A percentile compares a stretch with the other conserved stretches of the same genome.
Conservation (phyloP, 2,113 vertebrate genomes). For the Pantherophis guttatus region DNA sequence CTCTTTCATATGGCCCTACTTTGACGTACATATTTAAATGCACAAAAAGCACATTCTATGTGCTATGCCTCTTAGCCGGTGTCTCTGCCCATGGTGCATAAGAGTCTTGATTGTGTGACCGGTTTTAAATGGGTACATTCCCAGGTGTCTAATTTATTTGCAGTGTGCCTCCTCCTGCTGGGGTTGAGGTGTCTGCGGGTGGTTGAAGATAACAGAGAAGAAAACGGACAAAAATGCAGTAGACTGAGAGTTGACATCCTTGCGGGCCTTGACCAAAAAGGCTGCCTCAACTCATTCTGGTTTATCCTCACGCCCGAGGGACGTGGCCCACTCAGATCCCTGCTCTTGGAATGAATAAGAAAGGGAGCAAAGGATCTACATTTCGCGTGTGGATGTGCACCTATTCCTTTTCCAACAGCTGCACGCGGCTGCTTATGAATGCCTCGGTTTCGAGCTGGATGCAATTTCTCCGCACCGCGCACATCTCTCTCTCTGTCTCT, state of each 20-base stretch:
- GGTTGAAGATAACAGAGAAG: neutral
- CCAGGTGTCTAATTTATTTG: neutral
- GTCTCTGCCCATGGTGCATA: neutral
- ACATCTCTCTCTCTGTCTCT: neutral
- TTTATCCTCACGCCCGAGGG: neutral
- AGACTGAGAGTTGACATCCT: neutral
- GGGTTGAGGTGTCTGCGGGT: neutral
- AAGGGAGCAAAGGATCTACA: neutral
- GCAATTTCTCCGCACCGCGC: neutral
- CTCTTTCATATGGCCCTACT: neutral
- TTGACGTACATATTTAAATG: neutral
- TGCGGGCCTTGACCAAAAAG: neutral
- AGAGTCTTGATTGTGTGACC: neutral
- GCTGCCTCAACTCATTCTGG: neutral
- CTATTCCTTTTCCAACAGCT: neutral
- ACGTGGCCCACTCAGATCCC: neutral
- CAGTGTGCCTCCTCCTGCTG: neutral
- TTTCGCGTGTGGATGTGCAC: neutral
- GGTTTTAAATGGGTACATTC: neutral
- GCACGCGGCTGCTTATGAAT: neutral
- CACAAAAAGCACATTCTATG: neutral
- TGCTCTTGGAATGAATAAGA: neutral
- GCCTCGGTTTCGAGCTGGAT: neutral
- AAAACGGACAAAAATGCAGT: neutral
- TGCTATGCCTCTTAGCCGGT: neutral